Evolutionary conservation across 2,888 invertebrate genomes (phyloP).

Genomic region (Lasioglossum zephyrum): DNA sequence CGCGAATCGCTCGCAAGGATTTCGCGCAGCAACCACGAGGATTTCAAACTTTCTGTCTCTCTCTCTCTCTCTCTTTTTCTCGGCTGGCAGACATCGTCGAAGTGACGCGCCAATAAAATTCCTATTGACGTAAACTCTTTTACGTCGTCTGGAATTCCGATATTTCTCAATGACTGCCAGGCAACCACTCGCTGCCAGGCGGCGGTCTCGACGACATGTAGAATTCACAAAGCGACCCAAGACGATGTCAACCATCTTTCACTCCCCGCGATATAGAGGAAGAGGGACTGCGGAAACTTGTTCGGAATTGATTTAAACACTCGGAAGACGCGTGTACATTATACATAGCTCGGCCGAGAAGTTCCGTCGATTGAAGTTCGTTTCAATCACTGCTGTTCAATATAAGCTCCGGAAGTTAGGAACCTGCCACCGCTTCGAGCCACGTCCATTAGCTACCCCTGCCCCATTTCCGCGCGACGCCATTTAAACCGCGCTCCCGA

Average conservation of each 20-base stretch:
- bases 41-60: background rate
- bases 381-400: constrained; percentile 18
- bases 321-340: background rate
- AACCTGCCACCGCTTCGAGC: background rate
- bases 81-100: background rate
- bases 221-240: constrained; percentile 31
- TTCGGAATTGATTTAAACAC: constrained; percentile 13
- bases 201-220: constrained; percentile 14
- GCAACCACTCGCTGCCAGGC: background rate
- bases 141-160: constrained; percentile 12
- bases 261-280: background rate
- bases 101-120: constrained; percentile 37
- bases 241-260: constrained; percentile 16
- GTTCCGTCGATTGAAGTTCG: background rate
- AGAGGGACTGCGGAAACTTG: background rate
- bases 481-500: background rate
- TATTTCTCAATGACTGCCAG: constrained; percentile 38
- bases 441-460: background rate
- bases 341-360: background rate
- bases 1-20: background rate
- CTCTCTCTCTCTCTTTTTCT: too few relatives aligned
- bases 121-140: constrained; percentile 41
- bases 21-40: constrained; percentile 10
- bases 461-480: background rate
- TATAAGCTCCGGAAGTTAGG: constrained; percentile 11